phyloP scores from a whole-genome alignment of 2,797 vertebrate species.

The Characodon lateralis region DNA sequence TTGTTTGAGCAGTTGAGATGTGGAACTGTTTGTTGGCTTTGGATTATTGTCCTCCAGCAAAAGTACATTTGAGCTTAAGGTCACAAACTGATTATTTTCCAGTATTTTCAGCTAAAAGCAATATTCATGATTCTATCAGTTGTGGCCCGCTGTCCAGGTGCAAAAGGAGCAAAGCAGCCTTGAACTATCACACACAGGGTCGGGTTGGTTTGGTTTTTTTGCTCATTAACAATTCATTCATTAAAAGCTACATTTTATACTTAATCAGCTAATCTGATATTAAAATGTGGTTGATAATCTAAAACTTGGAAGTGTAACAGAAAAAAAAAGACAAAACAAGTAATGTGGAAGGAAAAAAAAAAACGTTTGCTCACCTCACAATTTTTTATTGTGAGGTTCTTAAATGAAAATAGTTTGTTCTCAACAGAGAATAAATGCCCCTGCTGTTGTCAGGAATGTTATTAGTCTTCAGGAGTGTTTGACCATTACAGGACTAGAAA shows the following conservation, averaged over 20 bases:
- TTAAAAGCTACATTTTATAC: neutral
- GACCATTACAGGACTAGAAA: conserved; percentile 52
- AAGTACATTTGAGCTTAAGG: no score
- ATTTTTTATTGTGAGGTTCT: neutral
- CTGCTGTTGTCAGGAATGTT: conserved; percentile 49
- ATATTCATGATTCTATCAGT: no score
- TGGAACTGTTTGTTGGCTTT: no score
- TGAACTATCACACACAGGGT: neutral
- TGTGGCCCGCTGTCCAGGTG: no score
- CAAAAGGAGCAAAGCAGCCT: no score
- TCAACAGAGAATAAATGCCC: conserved; percentile 42
- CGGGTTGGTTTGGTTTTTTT: neutral
- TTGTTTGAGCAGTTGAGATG: no score
- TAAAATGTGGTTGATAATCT: neutral
- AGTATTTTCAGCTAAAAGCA: no score
- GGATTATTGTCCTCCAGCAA: no score
- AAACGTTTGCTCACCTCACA: neutral
- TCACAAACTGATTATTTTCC: no score
- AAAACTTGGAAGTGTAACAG: no score
- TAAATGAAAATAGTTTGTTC: conserved; percentile 34
- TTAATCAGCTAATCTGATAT: neutral
- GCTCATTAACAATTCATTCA: neutral
- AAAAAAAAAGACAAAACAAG: neutral
- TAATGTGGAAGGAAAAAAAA: neutral
- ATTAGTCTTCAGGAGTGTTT: conserved; percentile 46